Evolutionary conservation across 2,113 vertebrate species (phyloP).

Genomic region (Siphamia tubifer): DNA sequence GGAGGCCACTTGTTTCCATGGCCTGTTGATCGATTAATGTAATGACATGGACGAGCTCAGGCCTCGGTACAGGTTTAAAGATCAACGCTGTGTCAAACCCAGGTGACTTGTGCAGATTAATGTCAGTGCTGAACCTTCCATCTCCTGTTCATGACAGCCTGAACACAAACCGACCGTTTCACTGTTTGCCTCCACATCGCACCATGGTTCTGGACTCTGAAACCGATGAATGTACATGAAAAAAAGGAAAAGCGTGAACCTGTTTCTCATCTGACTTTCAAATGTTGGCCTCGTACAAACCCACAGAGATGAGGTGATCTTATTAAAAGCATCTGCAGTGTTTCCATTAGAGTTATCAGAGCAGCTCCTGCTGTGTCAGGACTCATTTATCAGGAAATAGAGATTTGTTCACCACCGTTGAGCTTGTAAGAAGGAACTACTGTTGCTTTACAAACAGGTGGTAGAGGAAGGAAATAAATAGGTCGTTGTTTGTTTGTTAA

Average conservation of each 20-base stretch:
- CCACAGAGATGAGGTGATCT: constrained; percentile 48
- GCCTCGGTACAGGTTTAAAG: constrained; percentile 38
- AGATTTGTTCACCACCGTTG: constrained; percentile 37
- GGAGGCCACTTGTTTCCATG: too few relatives aligned
- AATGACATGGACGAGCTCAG: constrained; percentile 26
- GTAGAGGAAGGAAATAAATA: constrained; percentile 14
- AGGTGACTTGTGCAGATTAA: constrained; percentile 54
- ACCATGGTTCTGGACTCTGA: too few relatives aligned
- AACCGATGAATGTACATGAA: neutral
- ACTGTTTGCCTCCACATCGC: constrained; percentile 24
- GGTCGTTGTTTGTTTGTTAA: neutral
- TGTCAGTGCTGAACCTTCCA: constrained; percentile 44
- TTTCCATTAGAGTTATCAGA: constrained; percentile 50
- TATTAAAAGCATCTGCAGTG: constrained; percentile 28
- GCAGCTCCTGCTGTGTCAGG: constrained; percentile 29
- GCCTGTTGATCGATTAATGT: too few relatives aligned
- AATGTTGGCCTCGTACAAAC: constrained; percentile 37
- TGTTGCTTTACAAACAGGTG: neutral
- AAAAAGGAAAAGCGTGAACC: neutral
- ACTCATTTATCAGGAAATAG: constrained; percentile 51
- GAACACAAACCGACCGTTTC: constrained; percentile 51
- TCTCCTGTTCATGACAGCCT: constrained; percentile 46
- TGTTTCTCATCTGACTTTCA: constrained; percentile 53
- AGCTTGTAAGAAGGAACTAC: constrained; percentile 5
- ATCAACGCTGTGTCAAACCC: constrained; percentile 51